Percentiles rank a stretch among this genome's conserved stretches.
Evolutionary conservation across 2,888 invertebrate species (phyloP).

Genomic region (Cinara cedri): DNA sequence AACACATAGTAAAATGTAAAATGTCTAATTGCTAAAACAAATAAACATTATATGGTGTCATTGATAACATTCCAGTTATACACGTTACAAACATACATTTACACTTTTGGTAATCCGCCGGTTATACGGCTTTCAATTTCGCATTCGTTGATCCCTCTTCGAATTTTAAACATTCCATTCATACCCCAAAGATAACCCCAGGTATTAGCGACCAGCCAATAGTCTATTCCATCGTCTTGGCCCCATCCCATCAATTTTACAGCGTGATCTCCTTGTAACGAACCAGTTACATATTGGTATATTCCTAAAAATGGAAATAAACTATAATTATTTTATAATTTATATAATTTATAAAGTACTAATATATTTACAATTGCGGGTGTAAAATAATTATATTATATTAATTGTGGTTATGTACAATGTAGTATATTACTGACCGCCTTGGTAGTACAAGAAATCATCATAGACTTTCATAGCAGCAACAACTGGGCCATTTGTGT

Average conservation of each 20-base stretch:
- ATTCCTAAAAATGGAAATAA: constrained; percentile 47
- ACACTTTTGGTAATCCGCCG: constrained; percentile 57
- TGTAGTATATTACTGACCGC: constrained; percentile 48
- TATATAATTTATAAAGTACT: not conserved
- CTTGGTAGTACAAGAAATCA: constrained; percentile 58
- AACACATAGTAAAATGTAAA: too few species aligned
- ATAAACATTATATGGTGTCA: too few species aligned
- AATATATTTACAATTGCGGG: too few species aligned
- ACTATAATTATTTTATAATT: too few species aligned
- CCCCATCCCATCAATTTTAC: constrained; percentile 58
- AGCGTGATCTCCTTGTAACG: constrained; percentile 51
- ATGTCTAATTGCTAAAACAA: too few species aligned
- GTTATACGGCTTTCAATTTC: constrained; percentile 55
- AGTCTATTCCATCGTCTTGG: constrained; percentile 55
- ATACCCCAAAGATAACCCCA: constrained; percentile 57
- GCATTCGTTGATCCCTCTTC: constrained; percentile 48
- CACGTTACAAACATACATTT: constrained; percentile 43
- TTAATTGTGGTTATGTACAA: not conserved
- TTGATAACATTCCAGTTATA: too few species aligned
- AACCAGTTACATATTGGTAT: constrained; percentile 44
- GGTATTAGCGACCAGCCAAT: constrained; percentile 58
- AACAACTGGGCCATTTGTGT: constrained; percentile 58
- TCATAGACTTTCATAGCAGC: constrained; percentile 58
- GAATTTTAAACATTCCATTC: constrained; percentile 57
- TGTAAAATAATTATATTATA: not conserved